Percentiles rank a stretch among this genome's conserved stretches.
Conservation (phyloP, 2,888 invertebrate species). For the Chrysolina oricalcia region DNA sequence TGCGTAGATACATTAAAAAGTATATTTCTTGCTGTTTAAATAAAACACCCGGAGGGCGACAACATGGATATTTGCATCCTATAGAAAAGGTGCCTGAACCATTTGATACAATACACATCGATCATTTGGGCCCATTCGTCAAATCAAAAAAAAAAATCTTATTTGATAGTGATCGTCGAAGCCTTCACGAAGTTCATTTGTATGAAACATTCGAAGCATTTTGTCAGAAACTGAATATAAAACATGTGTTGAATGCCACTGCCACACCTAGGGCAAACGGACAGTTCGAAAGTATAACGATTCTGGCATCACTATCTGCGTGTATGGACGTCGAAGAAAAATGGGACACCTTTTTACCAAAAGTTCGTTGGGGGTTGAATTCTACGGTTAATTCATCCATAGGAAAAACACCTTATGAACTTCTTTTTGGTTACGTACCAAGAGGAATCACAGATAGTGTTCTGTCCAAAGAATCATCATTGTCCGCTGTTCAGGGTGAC, state of each 20-base stretch:
- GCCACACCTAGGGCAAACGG: no score
- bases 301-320: not conserved
- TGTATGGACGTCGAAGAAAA: not conserved
- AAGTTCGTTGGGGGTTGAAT: not conserved
- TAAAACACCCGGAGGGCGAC: no score
- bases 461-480: not conserved
- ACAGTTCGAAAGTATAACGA: no score
- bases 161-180: not conserved
- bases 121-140: slow-evolving; percentile 57
- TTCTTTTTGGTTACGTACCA: no score
- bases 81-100: slow-evolving; percentile 59
- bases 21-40: no score
- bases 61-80: slow-evolving; percentile 64
- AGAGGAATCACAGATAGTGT: not conserved
- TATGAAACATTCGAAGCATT: not conserved
- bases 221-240: not conserved
- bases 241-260: not conserved
- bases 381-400: not conserved
- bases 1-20: no score
- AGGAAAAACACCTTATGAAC: not conserved
- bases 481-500: not conserved
- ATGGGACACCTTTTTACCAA: not conserved
- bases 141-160: slow-evolving; percentile 30
- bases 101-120: slow-evolving; percentile 56
- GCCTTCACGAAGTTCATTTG: not conserved